A percentile compares a stretch with the other conserved stretches of the same genome.
Conservation (phyloP, 2,797 vertebrate species). For the Petrocephalus schoutedeni region DNA sequence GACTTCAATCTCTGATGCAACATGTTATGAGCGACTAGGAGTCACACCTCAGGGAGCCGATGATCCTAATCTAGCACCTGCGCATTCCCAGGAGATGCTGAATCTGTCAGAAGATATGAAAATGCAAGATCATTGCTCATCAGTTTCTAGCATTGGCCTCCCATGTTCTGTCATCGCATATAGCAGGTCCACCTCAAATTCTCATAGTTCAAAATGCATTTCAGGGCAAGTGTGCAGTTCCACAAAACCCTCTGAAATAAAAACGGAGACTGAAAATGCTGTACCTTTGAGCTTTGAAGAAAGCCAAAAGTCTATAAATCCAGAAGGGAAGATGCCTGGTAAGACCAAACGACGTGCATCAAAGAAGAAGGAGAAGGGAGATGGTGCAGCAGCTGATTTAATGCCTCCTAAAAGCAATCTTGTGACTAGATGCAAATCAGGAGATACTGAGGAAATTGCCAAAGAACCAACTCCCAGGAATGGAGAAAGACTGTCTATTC, state of each 20-base stretch:
- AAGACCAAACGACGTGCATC: slow-evolving; percentile 62
- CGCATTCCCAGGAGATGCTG: slow-evolving; percentile 47
- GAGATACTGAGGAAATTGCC: slow-evolving; percentile 49
- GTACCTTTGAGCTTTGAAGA: slow-evolving; percentile 56
- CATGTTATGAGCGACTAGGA: slow-evolving; percentile 15
- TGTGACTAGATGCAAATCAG: slow-evolving; percentile 46
- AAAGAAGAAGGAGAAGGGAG: slow-evolving; percentile 67
- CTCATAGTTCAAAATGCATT: slow-evolving; percentile 16
- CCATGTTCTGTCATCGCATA: slow-evolving; percentile 50
- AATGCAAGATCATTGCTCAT: slow-evolving; percentile 53
- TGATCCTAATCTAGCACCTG: slow-evolving; percentile 54
- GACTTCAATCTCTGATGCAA: slow-evolving; percentile 42
- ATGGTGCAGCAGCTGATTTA: slow-evolving; percentile 58
- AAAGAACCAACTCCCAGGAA: slow-evolving; percentile 51
- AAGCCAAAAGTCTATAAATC: slow-evolving; percentile 54
- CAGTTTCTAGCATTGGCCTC: slow-evolving; percentile 56
- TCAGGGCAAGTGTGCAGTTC: slow-evolving; percentile 29
- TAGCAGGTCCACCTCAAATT: slow-evolving; percentile 55
- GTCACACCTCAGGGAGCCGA: slow-evolving; percentile 38
- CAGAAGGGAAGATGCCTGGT: slow-evolving; percentile 58
- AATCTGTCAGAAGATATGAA: slow-evolving; percentile 57
- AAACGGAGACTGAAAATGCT: slow-evolving; percentile 54
- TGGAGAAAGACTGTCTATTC: slow-evolving; percentile 55
- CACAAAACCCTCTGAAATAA: slow-evolving; percentile 54
- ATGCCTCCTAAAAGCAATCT: slow-evolving; percentile 59